These are phyloP conservation scores for Drosophila triauraria DNA, from an alignment of 1,140 invertebrate genomes.

Conservation along the genomic window DNA sequence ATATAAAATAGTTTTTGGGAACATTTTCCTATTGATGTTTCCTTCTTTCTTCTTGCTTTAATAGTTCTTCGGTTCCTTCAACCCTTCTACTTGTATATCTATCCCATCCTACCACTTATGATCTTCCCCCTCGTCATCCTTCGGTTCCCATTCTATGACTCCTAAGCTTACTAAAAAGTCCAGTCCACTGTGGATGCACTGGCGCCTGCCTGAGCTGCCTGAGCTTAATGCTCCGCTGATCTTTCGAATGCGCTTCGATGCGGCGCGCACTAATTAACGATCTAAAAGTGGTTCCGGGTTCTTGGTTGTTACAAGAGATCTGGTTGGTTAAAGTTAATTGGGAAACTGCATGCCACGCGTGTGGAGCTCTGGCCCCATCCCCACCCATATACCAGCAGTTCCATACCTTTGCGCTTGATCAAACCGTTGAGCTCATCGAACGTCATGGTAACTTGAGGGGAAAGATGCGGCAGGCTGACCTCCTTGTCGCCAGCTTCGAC, in stretches of 20 bases:
- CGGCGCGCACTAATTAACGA: constrained; percentile 54
- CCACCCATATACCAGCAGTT: neutral
- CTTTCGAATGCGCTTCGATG: constrained; percentile 30
- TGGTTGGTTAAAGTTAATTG: constrained; percentile 39
- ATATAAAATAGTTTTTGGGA: neutral
- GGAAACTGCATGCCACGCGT: constrained; percentile 36
- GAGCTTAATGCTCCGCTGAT: constrained; percentile 59
- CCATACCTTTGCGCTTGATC: constrained; percentile 65
- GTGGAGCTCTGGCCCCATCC: constrained; percentile 7
- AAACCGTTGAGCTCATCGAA: constrained; percentile 68
- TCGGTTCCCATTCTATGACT: constrained; percentile 6
- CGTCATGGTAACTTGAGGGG: constrained; percentile 46
- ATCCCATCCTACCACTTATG: neutral
- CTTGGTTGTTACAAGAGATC: constrained; percentile 37
- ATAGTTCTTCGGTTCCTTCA: neutral
- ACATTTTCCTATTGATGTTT: neutral
- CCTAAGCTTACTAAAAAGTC: constrained; percentile 18
- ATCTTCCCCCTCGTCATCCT: constrained; percentile 19
- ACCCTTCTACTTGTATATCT: too few relatives aligned
- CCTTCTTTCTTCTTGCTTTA: neutral
- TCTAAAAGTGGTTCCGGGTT: constrained; percentile 49
- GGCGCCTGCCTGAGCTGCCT: constrained; percentile 31
- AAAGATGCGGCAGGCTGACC: constrained; percentile 7
- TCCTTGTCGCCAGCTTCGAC: constrained; percentile 24
- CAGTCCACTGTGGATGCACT: constrained; percentile 13